Conservation (phyloP, 2,797 vertebrate genomes). For the Sylvia borin region DNA sequence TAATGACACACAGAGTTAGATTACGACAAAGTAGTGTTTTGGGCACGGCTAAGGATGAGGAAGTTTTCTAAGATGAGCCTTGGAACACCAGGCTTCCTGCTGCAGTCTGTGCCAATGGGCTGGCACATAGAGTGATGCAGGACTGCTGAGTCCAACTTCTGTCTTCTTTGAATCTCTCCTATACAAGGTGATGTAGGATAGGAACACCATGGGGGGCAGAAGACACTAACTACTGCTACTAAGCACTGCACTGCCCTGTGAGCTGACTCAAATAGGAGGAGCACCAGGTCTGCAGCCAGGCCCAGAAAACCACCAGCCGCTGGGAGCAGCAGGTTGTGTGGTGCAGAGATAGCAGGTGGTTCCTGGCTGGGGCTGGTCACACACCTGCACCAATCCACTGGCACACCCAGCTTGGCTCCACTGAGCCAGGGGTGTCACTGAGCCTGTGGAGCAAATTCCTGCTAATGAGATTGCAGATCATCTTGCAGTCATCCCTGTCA, state of each 20-base stretch:
- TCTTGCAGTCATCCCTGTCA: neutral
- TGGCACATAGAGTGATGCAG: accelerated
- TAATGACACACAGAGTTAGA: neutral
- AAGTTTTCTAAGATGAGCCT: neutral
- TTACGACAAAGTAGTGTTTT: neutral
- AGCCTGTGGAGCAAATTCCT: neutral
- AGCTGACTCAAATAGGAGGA: neutral
- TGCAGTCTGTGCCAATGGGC: neutral
- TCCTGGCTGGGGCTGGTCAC: neutral
- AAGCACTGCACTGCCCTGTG: neutral
- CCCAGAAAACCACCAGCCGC: neutral
- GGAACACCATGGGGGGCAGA: neutral
- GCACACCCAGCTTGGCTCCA: neutral
- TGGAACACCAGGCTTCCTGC: neutral
- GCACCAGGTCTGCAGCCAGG: neutral
- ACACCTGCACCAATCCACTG: neutral
- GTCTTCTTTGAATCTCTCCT: neutral
- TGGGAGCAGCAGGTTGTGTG: neutral
- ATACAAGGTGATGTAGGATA: neutral
- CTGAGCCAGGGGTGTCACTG: neutral
- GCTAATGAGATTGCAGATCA: neutral
- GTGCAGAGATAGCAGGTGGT: neutral
- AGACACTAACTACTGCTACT: neutral
- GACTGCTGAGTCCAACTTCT: neutral
- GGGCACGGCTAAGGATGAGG: neutral